Evolutionary conservation across 2,113 vertebrate genomes (phyloP), one percentile per base, ranked within the genome.

Genomic region (Podarcis cretensis): DNA sequence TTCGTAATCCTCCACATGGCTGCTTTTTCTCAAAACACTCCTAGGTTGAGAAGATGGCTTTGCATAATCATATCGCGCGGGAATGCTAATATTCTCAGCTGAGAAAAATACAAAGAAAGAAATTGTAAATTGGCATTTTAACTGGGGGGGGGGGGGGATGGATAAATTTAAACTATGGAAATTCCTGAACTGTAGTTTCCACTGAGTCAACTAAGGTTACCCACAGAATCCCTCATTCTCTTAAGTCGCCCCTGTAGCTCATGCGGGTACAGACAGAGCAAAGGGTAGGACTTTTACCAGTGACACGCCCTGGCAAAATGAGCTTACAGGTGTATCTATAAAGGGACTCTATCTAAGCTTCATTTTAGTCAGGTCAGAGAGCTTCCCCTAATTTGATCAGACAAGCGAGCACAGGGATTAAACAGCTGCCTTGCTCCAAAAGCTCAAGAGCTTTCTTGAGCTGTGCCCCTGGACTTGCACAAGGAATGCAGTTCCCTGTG

Each of bases 11-110:
- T 92, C 91, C 6, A 35, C 1, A 1, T 80, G 96, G 84, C 21
- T 89, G 30, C 76, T 95, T 89, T 95, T 91, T 80, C 89, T 96
- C 30, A 96, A 82, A 27, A 95, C 35, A 73, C 86, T 96, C 92
- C 97, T 96, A 68, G 97, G 97, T 32, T 96, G 96, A 89, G 98
- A 97, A 91, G 92, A 97, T 85, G 98, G 98, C 92, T 91, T 98
- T 1, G 96, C 96, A 20, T 90, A 93, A 76, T 94, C 94, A 76
- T 92, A 96, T 40, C 95, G 87, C 16, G 88, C 43, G 81, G 89
- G 43, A 84, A 88, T 82, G 65, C 87, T 92, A 84, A 85, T 90
- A 81, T 88, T 90, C 87, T 94, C 92, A 92, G 86, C 90, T 94
- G 74, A 91, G 76, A 92, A 94, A 91, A 20, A 57, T 87, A 90